phyloP scores from a whole-genome alignment of 2,888 invertebrate genomes.

The Byasa hedistus region DNA sequence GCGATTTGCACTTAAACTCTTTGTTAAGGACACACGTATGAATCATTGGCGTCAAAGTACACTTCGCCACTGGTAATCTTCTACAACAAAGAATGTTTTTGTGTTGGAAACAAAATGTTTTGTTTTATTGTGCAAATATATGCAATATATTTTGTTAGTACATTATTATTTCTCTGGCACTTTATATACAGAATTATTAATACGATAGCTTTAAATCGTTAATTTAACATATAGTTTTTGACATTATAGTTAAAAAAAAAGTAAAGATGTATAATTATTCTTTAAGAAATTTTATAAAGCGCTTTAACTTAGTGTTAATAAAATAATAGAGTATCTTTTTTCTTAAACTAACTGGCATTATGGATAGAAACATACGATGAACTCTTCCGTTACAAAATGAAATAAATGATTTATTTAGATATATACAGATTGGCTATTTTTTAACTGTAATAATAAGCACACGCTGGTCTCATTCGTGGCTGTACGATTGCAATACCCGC shows the following conservation, averaged over 20 bases:
- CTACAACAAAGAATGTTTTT: slow-evolving; percentile 26
- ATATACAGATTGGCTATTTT: not conserved
- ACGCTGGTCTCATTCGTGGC: slow-evolving; percentile 3
- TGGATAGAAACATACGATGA: no score
- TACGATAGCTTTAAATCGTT: no score
- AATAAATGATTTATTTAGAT: not conserved
- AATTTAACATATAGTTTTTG: no score
- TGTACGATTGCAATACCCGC: not conserved
- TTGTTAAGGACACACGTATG: slow-evolving; percentile 37
- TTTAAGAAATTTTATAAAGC: no score
- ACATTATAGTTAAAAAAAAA: no score
- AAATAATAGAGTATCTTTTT: no score
- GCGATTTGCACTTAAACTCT: slow-evolving; percentile 35
- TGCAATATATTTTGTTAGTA: not conserved
- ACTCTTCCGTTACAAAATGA: not conserved
- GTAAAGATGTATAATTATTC: no score
- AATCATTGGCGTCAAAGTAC: slow-evolving; percentile 39
- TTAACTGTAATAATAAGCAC: not conserved
- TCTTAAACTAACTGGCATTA: no score
- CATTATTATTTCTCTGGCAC: not conserved
- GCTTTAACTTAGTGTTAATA: no score
- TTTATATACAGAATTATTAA: not conserved
- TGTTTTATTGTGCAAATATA: slow-evolving; percentile 5
- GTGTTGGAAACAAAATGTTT: slow-evolving; percentile 1
- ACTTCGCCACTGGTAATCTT: slow-evolving; percentile 7